These are phyloP conservation scores for Styela clava DNA, from an alignment of 23 tunicate genomes.

Conservation along the genomic window DNA sequence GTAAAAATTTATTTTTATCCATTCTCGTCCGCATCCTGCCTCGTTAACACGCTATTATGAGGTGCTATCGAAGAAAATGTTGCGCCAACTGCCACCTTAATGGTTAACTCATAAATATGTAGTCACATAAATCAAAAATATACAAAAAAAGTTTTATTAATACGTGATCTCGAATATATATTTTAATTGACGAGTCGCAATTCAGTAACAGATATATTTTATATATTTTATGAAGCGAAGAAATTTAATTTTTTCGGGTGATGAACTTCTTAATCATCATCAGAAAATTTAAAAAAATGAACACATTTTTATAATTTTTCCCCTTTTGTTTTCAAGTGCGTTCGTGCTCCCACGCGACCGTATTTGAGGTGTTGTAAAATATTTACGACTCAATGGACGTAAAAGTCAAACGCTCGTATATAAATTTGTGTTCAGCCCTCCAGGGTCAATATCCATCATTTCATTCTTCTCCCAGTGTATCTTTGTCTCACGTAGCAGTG, in stretches of 20 bases:
- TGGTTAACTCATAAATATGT: conserved; percentile 15
- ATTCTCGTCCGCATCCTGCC: not conserved
- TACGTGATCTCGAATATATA: not conserved
- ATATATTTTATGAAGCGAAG: too few species aligned
- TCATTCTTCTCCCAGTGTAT: not conserved
- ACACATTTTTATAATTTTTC: too few species aligned
- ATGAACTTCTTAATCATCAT: not conserved
- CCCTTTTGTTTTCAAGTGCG: not conserved
- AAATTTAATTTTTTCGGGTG: too few species aligned
- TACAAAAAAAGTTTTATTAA: not conserved
- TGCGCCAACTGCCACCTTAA: not conserved
- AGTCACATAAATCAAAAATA: not conserved
- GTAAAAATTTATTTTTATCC: too few species aligned
- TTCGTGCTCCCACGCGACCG: conserved; percentile 12
- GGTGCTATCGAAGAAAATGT: not conserved
- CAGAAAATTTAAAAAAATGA: too few species aligned
- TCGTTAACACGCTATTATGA: not conserved
- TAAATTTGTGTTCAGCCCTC: not conserved
- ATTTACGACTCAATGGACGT: conserved; percentile 22
- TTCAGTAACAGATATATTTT: too few species aligned
- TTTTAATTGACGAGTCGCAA: not conserved
- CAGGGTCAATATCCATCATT: not conserved
- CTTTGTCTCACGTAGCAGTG: not conserved
- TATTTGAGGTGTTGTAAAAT: not conserved
- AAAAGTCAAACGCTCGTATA: conserved; percentile 22